phyloP scores from a whole-genome alignment of 2,888 invertebrate genomes.

The Phengaris alcon region DNA sequence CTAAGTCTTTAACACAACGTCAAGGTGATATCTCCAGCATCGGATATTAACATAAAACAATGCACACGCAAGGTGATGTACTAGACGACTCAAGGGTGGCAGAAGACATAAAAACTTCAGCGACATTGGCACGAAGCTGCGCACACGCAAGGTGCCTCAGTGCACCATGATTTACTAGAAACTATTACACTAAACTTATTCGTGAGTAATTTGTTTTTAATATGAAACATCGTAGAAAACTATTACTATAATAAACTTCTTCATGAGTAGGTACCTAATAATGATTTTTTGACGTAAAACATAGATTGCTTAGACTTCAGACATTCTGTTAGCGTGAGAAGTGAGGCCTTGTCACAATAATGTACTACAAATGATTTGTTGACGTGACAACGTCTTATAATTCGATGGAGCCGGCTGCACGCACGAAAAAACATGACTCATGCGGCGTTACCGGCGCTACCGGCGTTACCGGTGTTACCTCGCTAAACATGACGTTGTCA shows the following conservation, averaged over 20 bases:
- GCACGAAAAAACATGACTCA: too few species aligned
- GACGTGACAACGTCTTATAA: too few species aligned
- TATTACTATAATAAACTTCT: too few species aligned
- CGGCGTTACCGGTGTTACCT: too few species aligned
- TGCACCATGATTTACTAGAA: constrained; percentile 1
- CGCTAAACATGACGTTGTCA: too few species aligned
- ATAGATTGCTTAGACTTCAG: background rate
- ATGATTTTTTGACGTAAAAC: background rate
- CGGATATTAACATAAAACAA: constrained; percentile 48
- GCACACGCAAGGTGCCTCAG: constrained; percentile 69
- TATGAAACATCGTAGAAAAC: too few species aligned
- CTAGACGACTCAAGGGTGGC: constrained; percentile 63
- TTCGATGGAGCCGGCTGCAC: too few species aligned
- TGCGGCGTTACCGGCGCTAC: too few species aligned
- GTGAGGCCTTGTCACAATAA: background rate
- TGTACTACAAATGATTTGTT: background rate
- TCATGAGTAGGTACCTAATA: too few species aligned
- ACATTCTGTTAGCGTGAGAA: background rate
- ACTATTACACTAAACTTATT: background rate
- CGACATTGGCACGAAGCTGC: constrained; percentile 73
- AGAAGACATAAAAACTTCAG: constrained; percentile 63
- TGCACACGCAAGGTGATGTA: constrained; percentile 64
- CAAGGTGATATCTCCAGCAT: background rate
- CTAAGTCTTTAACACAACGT: background rate
- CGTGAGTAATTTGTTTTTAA: background rate